Evolutionary conservation across 2,888 invertebrate species (phyloP).

Genomic region (Atethmia centrago): DNA sequence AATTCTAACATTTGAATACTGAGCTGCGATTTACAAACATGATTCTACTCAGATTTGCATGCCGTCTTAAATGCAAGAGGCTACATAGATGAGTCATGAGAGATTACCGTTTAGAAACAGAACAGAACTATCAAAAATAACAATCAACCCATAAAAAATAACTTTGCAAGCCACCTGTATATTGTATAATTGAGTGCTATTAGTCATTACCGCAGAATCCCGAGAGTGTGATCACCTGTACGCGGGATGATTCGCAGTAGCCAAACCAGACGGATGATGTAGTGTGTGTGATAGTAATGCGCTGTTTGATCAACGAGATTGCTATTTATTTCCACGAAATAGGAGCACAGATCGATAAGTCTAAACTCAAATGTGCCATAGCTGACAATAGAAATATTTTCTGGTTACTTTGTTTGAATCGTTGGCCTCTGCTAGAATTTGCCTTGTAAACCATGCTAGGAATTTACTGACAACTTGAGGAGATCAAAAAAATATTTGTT

Average conservation of each 20-base stretch:
- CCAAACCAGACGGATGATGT: constrained; percentile 41
- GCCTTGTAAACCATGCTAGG: too few species aligned
- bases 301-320: constrained; percentile 15
- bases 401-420: too few species aligned
- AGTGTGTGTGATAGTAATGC: constrained; percentile 21
- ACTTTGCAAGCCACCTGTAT: constrained; percentile 12
- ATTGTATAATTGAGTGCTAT: constrained; percentile 40
- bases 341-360: neutral
- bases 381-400: neutral
- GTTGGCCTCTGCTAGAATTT: too few species aligned
- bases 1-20: neutral
- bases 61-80: neutral
- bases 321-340: neutral
- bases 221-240: constrained; percentile 43
- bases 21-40: neutral
- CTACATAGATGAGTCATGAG: neutral
- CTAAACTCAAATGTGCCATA: neutral
- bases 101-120: constrained; percentile 21
- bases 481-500: too few species aligned
- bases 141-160: constrained; percentile 15
- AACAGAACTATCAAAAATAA: constrained; percentile 40
- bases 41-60: neutral
- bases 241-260: constrained; percentile 23
- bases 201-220: constrained; percentile 39
- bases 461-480: too few species aligned